Conservation (phyloP, 1,140 invertebrate genomes). For the Wiebesia pumilae region DNA sequence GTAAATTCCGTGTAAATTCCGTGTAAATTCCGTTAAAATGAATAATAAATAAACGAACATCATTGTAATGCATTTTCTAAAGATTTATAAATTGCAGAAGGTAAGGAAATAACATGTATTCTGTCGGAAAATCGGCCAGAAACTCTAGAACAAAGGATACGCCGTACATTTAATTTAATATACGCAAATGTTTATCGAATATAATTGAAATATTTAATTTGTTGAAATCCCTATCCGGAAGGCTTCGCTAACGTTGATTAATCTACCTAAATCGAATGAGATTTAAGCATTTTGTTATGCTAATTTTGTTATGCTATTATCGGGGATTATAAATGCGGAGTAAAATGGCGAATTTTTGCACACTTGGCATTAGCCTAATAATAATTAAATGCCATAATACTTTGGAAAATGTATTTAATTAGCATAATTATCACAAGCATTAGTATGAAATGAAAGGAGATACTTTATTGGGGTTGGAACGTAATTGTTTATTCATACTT, state of each 20-base stretch:
- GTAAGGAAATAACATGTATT: too few species aligned
- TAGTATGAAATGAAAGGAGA: neutral
- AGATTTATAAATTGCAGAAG: too few species aligned
- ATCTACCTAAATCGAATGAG: neutral
- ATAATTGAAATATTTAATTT: neutral
- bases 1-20: too few species aligned
- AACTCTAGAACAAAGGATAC: too few species aligned
- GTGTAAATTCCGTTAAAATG: too few species aligned
- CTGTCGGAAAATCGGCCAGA: too few species aligned
- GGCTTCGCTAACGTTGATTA: neutral
- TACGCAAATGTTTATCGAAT: neutral
- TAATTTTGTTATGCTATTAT: too few species aligned
- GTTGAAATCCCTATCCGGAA: neutral
- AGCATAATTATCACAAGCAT: neutral
- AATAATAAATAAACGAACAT: too few species aligned
- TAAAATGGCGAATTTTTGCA: neutral
- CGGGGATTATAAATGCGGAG: neutral
- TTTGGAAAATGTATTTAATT: neutral
- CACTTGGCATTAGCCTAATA: neutral
- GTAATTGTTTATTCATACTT: neutral
- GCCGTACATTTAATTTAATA: neutral
- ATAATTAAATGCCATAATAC: neutral
- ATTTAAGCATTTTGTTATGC: neutral
- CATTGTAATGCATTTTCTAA: too few species aligned
- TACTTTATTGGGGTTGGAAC: too few species aligned